Percentiles rank a stretch among this genome's conserved stretches.
These are phyloP conservation scores for Takifugu flavidus DNA, from an alignment of 2,113 vertebrate genomes.

Conservation along the genomic window DNA sequence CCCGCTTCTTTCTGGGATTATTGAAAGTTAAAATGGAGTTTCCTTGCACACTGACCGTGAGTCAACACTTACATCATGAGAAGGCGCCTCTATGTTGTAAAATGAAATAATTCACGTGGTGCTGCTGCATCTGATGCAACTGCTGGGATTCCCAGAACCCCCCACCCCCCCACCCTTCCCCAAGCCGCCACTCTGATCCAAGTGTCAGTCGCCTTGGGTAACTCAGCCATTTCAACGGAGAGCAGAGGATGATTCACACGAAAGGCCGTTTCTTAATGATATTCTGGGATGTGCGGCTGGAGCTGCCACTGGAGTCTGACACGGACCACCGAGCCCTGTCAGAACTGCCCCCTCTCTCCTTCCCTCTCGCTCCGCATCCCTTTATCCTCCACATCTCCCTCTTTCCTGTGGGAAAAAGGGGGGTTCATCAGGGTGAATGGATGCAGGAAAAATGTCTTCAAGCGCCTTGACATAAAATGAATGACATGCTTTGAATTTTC, in stretches of 20 bases:
- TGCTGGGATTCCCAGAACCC: not conserved
- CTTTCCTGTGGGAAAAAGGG: too few species aligned
- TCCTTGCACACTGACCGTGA: slow-evolving; percentile 28
- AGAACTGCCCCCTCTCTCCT: slow-evolving; percentile 34
- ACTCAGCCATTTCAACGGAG: slow-evolving; percentile 9
- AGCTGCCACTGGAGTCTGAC: slow-evolving; percentile 41
- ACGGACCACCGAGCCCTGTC: slow-evolving; percentile 44
- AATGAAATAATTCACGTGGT: slow-evolving; percentile 18
- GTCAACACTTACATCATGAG: slow-evolving; percentile 50
- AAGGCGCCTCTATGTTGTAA: slow-evolving; percentile 16
- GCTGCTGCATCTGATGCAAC: not conserved
- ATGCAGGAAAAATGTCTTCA: slow-evolving; percentile 28
- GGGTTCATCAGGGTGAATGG: slow-evolving; percentile 21
- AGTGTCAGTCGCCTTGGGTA: slow-evolving; percentile 6
- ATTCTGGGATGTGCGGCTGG: slow-evolving; percentile 41
- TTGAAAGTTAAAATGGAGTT: slow-evolving; percentile 20
- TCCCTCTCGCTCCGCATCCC: slow-evolving; percentile 10
- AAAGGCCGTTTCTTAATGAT: slow-evolving; percentile 49
- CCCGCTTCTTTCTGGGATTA: slow-evolving; percentile 15
- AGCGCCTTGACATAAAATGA: slow-evolving; percentile 41
- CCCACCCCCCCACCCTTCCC: slow-evolving; percentile 17
- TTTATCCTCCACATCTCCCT: slow-evolving; percentile 14
- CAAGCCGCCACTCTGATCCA: not conserved
- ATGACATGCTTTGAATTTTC: not conserved
- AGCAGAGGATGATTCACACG: slow-evolving; percentile 33